A percentile compares a stretch with the other conserved stretches of the same genome.
phyloP scores from a whole-genome alignment of 2,113 vertebrate genomes.

The Cryptotis parvus region DNA sequence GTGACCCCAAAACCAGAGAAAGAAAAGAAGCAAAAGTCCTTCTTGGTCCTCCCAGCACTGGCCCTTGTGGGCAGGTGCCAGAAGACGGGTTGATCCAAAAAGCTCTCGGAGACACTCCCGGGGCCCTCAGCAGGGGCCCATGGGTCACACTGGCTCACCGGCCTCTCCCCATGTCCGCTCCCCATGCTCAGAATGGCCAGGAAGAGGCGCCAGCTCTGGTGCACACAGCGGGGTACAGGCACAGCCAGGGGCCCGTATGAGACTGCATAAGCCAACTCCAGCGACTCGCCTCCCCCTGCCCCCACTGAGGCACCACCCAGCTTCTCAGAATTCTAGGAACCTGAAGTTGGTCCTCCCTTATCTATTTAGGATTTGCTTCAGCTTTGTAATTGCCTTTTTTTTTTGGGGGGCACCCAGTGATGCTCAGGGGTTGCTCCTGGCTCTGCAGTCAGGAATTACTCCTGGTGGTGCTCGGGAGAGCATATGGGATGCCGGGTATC shows the following conservation, averaged over 20 bases:
- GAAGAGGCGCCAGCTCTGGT: too few species aligned
- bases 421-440: too few species aligned
- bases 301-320: not conserved
- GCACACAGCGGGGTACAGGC: too few species aligned
- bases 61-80: not conserved
- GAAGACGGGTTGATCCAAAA: not conserved
- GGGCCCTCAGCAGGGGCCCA: not conserved
- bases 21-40: not conserved
- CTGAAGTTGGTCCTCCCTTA: not conserved
- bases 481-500: too few species aligned
- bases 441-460: too few species aligned
- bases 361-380: not conserved
- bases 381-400: not conserved
- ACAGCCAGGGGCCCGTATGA: too few species aligned
- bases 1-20: too few species aligned
- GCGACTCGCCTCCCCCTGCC: not conserved
- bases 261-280: too few species aligned
- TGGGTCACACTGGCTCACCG: too few species aligned
- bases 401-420: too few species aligned
- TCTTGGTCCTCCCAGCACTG: not conserved
- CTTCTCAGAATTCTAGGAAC: not conserved
- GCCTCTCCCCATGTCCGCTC: not conserved
- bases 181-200: not conserved
- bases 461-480: too few species aligned
- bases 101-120: conserved; percentile 10